A percentile compares a stretch with the other conserved stretches of the same genome.
Conservation (phyloP, 2,797 vertebrate genomes). For the Austrolebias charrua region DNA sequence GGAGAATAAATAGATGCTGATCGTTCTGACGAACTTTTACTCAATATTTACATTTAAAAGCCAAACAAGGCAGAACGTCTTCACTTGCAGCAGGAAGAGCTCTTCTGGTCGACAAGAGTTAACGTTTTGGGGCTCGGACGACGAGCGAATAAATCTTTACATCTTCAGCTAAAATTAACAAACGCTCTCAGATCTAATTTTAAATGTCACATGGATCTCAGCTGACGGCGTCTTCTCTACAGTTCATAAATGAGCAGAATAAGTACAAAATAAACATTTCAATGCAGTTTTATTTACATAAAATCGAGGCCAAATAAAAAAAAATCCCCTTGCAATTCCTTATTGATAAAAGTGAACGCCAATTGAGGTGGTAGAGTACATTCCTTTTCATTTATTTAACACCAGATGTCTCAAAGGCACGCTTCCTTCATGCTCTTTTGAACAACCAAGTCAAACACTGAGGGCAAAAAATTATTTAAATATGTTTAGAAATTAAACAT, state of each 20-base stretch:
- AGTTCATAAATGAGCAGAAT: slow-evolving; percentile 27
- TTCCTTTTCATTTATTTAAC: slow-evolving; percentile 23
- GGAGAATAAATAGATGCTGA: slow-evolving; percentile 62
- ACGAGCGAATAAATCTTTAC: too few relatives aligned
- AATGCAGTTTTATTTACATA: slow-evolving; percentile 12
- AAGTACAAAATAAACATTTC: slow-evolving; percentile 39
- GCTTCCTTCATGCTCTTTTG: slow-evolving; percentile 20
- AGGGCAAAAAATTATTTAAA: slow-evolving; percentile 40
- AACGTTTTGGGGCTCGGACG: too few relatives aligned
- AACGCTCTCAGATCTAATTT: background rate
- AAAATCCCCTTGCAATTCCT: slow-evolving; percentile 33
- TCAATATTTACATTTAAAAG: slow-evolving; percentile 47
- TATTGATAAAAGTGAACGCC: slow-evolving; percentile 43
- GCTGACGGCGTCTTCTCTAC: slow-evolving; percentile 48
- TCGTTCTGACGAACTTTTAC: slow-evolving; percentile 34
- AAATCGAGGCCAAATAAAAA: background rate
- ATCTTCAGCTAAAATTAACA: too few relatives aligned
- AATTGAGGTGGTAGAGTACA: slow-evolving; percentile 48
- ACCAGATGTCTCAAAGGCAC: slow-evolving; percentile 40
- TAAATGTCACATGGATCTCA: slow-evolving; percentile 59
- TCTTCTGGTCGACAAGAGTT: too few relatives aligned
- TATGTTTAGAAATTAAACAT: slow-evolving; percentile 48
- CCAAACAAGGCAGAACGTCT: slow-evolving; percentile 35
- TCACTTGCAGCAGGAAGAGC: background rate
- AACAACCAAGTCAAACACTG: slow-evolving; percentile 41